Evolutionary conservation across 2,113 vertebrate species (phyloP), one percentile per base, ranked within the genome.

Genomic region (Toxotes chatareus): DNA sequence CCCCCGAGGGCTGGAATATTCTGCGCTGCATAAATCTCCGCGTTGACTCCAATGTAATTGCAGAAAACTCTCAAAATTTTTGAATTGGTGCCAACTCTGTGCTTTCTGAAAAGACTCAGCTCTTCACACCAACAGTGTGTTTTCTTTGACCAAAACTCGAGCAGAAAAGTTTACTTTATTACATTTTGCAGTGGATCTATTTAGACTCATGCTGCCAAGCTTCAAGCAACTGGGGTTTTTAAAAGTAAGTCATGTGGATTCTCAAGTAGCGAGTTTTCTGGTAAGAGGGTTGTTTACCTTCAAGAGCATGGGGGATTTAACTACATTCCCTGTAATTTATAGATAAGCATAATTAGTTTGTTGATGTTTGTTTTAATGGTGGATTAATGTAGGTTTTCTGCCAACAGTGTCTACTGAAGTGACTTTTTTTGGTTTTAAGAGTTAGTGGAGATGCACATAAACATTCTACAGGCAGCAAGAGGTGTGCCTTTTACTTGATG

Each of bases 21-120:
- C 69, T 31, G 8, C 13, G 27, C 51, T 61, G 51, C 68, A 72
- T 83, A 47, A 76, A 73, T 76, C 76, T 63, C 44, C 4, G 2
- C 8, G 38, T 60, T 67, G 31, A 65, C 36, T 56, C 23, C 6
- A 13, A 44, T 40, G 32, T 31, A 65, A 75, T 47, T 47, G 17
- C 42, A 19, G 40, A 55, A 4, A 42, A 69, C 31, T 12, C 17
- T n/a, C 10, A 32, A 11, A 27, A 12, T 3, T 4, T 51, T 59
- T 59, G 14, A 27, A 40, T 36, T 32, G 14, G 44, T 56, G 36
- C 73, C 17, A 65, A 8, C 12, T 10, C 4, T 0, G 3, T 17
- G 17, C 2, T 23, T 17, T 55, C 23, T 40, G 42, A n/a, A 68
- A 32, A 61, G 34, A 38, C n/a, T 51, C 27, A 36, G 17, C 4